These are phyloP conservation scores for Metridium senile DNA, from an alignment of 92 coral and sea anemone genomes.

Conservation along the genomic window DNA sequence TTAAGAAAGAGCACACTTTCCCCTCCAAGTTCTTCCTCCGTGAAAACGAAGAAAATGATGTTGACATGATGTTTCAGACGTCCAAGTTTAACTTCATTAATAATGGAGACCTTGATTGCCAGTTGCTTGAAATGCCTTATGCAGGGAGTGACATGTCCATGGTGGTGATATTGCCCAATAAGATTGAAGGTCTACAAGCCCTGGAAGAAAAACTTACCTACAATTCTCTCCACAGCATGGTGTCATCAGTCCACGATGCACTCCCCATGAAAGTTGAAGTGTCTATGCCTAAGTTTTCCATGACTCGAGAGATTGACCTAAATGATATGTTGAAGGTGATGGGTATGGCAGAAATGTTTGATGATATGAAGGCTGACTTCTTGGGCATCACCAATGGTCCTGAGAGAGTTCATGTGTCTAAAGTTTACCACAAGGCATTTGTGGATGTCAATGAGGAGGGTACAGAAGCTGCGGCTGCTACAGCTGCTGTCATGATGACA, in stretches of 20 bases:
- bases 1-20: constrained; percentile 44
- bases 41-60: constrained; percentile 39
- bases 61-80: constrained; percentile 76
- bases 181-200: constrained; percentile 63
- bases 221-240: constrained; percentile 40
- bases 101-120: constrained; percentile 49
- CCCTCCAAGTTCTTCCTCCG: constrained; percentile 54
- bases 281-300: constrained; percentile 79
- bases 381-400: constrained; percentile 57
- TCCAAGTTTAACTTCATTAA: constrained; percentile 44
- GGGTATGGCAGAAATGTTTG: constrained; percentile 79
- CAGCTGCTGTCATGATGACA: constrained; percentile 59
- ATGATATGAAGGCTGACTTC: constrained; percentile 62
- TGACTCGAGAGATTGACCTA: constrained; percentile 63
- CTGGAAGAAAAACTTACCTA: constrained; percentile 67
- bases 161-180: constrained; percentile 79
- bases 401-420: constrained; percentile 67
- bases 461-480: constrained; percentile 95
- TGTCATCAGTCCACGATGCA: constrained; percentile 27
- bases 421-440: constrained; percentile 87
- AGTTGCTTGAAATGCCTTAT: constrained; percentile 79
- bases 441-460: constrained; percentile 94
- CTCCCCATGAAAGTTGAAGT: constrained; percentile 59
- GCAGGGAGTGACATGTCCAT: constrained; percentile 65
- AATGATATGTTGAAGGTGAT: constrained; percentile 52